These are phyloP conservation scores for Drosophila glabriapex DNA, from an alignment of 2,888 invertebrate species.

Conservation along the genomic window DNA sequence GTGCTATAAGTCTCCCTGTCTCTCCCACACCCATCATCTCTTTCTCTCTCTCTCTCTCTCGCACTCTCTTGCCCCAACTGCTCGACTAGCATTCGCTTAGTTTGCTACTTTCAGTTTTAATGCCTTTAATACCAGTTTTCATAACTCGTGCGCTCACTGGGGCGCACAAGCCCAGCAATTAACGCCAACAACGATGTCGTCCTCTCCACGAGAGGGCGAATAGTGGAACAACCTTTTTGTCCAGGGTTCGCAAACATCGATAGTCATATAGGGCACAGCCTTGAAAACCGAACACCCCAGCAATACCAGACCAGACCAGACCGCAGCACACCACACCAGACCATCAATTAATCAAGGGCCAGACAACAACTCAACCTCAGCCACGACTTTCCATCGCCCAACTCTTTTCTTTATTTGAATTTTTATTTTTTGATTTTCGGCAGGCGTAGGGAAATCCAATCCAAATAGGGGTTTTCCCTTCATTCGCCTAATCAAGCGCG, in stretches of 20 bases:
- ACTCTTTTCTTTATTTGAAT: slow-evolving; percentile 56
- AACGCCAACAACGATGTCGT: slow-evolving; percentile 55
- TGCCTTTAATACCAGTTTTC: slow-evolving; percentile 77
- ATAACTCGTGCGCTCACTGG: slow-evolving; percentile 78
- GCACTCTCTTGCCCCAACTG: neutral
- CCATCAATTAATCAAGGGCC: slow-evolving; percentile 69
- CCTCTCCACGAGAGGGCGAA: slow-evolving; percentile 11
- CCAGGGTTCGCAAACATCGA: slow-evolving; percentile 40
- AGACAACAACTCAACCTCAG: slow-evolving; percentile 53
- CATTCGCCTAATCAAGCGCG: slow-evolving; percentile 68
- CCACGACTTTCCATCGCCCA: slow-evolving; percentile 41
- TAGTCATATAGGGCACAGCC: slow-evolving; percentile 57
- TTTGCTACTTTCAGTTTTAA: slow-evolving; percentile 65
- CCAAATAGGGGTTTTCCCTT: slow-evolving; percentile 53
- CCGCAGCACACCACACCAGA: slow-evolving; percentile 14
- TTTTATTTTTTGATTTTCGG: neutral
- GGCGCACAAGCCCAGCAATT: slow-evolving; percentile 70
- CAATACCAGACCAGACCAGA: slow-evolving; percentile 17
- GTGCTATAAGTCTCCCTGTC: slow-evolving; percentile 25
- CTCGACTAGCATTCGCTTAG: slow-evolving; percentile 66
- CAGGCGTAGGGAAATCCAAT: slow-evolving; percentile 42
- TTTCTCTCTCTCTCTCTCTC: neutral
- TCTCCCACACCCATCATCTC: neutral
- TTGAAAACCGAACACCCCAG: slow-evolving; percentile 44
- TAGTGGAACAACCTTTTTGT: slow-evolving; percentile 32